A percentile compares a stretch with the other conserved stretches of the same genome.
Evolutionary conservation across 2,888 invertebrate genomes (phyloP).

Genomic region (Lymantria monacha): DNA sequence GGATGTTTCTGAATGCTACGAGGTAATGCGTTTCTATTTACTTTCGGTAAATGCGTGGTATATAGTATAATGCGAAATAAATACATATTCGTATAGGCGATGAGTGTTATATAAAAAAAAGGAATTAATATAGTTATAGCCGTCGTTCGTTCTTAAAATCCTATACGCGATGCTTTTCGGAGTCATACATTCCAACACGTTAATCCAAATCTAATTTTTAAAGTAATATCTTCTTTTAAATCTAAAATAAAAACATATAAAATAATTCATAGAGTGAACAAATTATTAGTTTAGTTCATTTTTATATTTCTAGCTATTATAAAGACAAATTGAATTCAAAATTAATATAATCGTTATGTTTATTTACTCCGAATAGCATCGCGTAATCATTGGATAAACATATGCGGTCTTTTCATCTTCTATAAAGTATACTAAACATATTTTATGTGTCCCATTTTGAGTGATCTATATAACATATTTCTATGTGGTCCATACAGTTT

Average conservation of each 20-base stretch:
- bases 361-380: slow-evolving; percentile 26
- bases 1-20: slow-evolving; percentile 48
- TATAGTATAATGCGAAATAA: slow-evolving; percentile 57
- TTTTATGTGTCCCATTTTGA: slow-evolving; percentile 60
- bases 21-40: slow-evolving; percentile 36
- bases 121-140: slow-evolving; percentile 61
- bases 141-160: slow-evolving; percentile 51
- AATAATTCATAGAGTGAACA: neutral
- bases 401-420: slow-evolving; percentile 54
- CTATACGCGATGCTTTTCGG: slow-evolving; percentile 30
- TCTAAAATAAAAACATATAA: neutral
- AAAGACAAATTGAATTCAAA: neutral
- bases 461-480: slow-evolving; percentile 53
- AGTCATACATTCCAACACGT: slow-evolving; percentile 2
- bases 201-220: neutral
- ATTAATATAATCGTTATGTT: neutral
- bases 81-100: slow-evolving; percentile 65
- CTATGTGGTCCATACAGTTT: slow-evolving; percentile 55
- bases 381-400: slow-evolving; percentile 23
- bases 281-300: neutral
- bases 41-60: slow-evolving; percentile 59
- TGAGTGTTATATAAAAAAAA: slow-evolving; percentile 69
- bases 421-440: slow-evolving; percentile 33
- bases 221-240: neutral
- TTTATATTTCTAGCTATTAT: neutral